Evolutionary conservation across 2,797 vertebrate species (phyloP).

Genomic region (Enteromius fasciolatus): DNA sequence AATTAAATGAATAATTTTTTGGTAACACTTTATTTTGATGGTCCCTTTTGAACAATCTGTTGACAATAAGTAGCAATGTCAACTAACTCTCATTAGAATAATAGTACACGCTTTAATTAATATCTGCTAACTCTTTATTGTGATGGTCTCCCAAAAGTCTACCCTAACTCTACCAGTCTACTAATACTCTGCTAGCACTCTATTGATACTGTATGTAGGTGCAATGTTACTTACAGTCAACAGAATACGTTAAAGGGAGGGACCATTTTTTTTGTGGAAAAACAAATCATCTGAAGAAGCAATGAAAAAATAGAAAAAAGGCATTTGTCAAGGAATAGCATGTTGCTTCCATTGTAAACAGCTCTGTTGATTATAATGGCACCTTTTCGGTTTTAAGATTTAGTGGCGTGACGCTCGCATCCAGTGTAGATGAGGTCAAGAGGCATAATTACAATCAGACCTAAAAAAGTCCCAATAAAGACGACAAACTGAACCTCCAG

Average conservation of each 20-base stretch:
- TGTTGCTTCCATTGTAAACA: neutral
- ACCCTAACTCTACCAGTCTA: no score
- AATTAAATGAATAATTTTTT: neutral
- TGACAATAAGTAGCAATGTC: no score
- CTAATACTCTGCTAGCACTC: no score
- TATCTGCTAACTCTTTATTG: no score
- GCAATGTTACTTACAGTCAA: no score
- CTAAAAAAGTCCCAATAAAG: neutral
- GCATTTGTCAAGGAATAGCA: neutral
- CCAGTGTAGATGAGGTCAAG: neutral
- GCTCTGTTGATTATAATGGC: conserved; percentile 7
- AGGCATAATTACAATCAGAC: neutral
- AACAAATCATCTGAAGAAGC: neutral
- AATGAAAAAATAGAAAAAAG: neutral
- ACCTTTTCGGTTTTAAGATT: neutral
- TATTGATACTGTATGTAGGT: no score
- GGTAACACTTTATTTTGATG: no score
- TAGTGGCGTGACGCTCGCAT: neutral
- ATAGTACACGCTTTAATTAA: no score
- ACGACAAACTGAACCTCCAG: neutral
- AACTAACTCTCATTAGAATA: no score
- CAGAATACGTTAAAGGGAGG: no score
- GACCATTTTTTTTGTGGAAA: neutral
- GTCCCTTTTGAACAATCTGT: no score
- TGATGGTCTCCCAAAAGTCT: no score